Conservation (phyloP, 2,888 invertebrate species). For the Hirtodrosophila confusa region DNA sequence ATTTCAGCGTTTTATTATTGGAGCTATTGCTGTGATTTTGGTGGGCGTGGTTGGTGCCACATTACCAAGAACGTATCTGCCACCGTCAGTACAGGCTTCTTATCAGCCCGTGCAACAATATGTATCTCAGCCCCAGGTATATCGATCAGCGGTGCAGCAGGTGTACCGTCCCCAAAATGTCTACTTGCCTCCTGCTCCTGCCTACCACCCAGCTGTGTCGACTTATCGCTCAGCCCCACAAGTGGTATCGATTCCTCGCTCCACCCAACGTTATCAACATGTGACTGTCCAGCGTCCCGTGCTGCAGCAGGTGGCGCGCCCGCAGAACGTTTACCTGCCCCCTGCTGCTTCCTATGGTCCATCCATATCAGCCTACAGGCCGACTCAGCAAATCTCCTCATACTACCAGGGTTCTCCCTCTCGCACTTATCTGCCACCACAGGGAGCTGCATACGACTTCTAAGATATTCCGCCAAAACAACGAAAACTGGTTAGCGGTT, state of each 20-base stretch:
- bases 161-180: conserved; percentile 16
- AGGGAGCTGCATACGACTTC: conserved; percentile 22
- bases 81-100: background rate
- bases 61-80: background rate
- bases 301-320: background rate
- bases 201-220: background rate
- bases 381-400: background rate
- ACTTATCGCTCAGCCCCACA: background rate
- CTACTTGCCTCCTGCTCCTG: conserved; percentile 7
- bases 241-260: conserved; percentile 1
- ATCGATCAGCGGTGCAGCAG: conserved; percentile 13
- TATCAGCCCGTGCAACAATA: background rate
- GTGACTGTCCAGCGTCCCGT: background rate
- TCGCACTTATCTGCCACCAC: conserved; percentile 44
- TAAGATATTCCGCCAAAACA: conserved; percentile 2
- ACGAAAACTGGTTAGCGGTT: conserved; percentile 52
- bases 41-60: conserved; percentile 21
- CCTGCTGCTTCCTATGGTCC: background rate
- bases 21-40: conserved; percentile 27
- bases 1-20: conserved; percentile 30
- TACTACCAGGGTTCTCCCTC: background rate
- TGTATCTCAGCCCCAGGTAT: background rate
- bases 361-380: background rate
- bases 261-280: too few species aligned
- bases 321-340: conserved; percentile 11